phyloP scores from a whole-genome alignment of 2,888 invertebrate genomes.

The Xylota segnis region DNA sequence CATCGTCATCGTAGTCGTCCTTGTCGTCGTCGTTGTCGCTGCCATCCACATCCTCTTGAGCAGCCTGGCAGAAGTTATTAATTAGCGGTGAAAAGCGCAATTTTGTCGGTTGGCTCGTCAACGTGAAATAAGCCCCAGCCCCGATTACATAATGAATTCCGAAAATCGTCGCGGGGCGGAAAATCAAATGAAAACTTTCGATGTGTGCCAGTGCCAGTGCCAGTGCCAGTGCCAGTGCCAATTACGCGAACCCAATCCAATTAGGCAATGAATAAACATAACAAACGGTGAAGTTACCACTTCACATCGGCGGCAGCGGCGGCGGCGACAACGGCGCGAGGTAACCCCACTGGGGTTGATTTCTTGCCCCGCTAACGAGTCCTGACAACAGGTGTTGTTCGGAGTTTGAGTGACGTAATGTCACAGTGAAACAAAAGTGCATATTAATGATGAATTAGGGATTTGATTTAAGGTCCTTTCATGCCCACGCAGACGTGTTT shows the following conservation, averaged over 20 bases:
- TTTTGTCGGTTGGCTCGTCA: slow-evolving; percentile 73
- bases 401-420: slow-evolving; percentile 30
- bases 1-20: slow-evolving; percentile 30
- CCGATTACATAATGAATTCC: slow-evolving; percentile 73
- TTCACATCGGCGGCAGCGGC: slow-evolving; percentile 29
- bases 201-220: slow-evolving; percentile 51
- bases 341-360: no score
- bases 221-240: slow-evolving; percentile 43
- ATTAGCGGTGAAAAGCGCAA: slow-evolving; percentile 76
- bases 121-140: slow-evolving; percentile 57
- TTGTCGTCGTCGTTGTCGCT: slow-evolving; percentile 13
- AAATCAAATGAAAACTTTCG: slow-evolving; percentile 69
- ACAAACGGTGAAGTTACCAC: slow-evolving; percentile 61
- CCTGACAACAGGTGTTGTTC: slow-evolving; percentile 50
- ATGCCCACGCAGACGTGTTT: neutral
- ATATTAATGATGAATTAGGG: slow-evolving; percentile 37
- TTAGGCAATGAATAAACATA: slow-evolving; percentile 73
- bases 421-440: slow-evolving; percentile 33
- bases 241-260: slow-evolving; percentile 74
- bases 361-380: slow-evolving; percentile 20
- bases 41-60: slow-evolving; percentile 57
- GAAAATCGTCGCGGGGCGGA: slow-evolving; percentile 63
- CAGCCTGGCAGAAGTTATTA: slow-evolving; percentile 71
- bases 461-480: slow-evolving; percentile 14
- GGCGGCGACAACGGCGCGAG: slow-evolving; percentile 14